Conservation (phyloP, 2,797 vertebrate species). For the Pelobates cultripes region DNA sequence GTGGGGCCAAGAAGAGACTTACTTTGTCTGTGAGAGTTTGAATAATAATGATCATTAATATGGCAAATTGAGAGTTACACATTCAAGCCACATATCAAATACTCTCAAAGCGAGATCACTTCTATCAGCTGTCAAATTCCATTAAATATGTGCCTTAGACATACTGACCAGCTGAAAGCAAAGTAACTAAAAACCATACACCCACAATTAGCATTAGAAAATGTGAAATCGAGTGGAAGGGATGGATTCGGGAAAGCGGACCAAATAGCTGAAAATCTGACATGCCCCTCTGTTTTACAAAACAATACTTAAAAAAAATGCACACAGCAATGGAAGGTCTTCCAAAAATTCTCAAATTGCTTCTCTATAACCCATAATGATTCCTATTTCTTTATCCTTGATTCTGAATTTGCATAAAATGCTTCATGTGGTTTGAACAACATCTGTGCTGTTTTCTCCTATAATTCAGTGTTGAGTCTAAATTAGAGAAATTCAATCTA, state of each 20-base stretch:
- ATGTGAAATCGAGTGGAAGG: slow-evolving; percentile 98
- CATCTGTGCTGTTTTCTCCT: slow-evolving; percentile 77
- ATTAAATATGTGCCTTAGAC: slow-evolving; percentile 95
- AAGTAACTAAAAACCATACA: slow-evolving; percentile 86
- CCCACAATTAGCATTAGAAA: slow-evolving; percentile 98
- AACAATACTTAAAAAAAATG: slow-evolving; percentile 64
- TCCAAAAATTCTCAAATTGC: slow-evolving; percentile 59
- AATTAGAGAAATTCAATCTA: slow-evolving; percentile 74
- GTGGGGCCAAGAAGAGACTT: slow-evolving; percentile 76
- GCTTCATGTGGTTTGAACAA: slow-evolving; percentile 75
- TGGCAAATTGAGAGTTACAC: slow-evolving; percentile 90
- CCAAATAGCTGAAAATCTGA: slow-evolving; percentile 77
- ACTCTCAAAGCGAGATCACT: slow-evolving; percentile 95
- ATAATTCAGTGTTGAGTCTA: slow-evolving; percentile 69
- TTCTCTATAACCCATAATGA: slow-evolving; percentile 71
- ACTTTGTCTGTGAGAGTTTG: slow-evolving; percentile 83
- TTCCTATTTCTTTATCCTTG: slow-evolving; percentile 72
- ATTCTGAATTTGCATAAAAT: slow-evolving; percentile 76
- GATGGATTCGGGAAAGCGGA: slow-evolving; percentile 79
- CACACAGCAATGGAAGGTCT: slow-evolving; percentile 56
- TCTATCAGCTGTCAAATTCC: slow-evolving; percentile 97
- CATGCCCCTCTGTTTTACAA: slow-evolving; percentile 70
- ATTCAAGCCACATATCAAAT: slow-evolving; percentile 97
- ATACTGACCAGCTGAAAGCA: slow-evolving; percentile 94
- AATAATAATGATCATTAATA: slow-evolving; percentile 96